phyloP scores from a whole-genome alignment of 2,797 vertebrate species.

The Rhabdophis nuchalis region DNA sequence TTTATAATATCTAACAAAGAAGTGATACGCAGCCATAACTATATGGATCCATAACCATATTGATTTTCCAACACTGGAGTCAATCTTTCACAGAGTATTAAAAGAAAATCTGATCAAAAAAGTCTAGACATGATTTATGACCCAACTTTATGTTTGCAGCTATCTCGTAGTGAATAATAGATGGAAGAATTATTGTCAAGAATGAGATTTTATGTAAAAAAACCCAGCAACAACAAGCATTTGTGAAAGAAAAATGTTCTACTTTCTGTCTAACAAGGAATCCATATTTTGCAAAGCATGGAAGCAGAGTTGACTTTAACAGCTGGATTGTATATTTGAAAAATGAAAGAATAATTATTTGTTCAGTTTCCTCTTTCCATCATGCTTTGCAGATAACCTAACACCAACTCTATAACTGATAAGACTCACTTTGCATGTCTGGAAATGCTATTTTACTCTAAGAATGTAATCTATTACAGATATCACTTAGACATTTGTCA shows the following conservation, averaged over 20 bases:
- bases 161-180: neutral
- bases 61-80: neutral
- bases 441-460: neutral
- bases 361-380: neutral
- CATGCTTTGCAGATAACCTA: neutral
- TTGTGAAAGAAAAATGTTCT: neutral
- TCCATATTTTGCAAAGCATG: neutral
- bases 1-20: neutral
- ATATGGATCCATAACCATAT: neutral
- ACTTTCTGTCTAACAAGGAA: neutral
- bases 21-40: too few species aligned
- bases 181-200: neutral
- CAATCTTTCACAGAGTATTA: neutral
- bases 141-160: neutral
- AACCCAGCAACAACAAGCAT: neutral
- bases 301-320: neutral
- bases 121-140: neutral
- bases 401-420: neutral
- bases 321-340: neutral
- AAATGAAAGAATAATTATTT: neutral
- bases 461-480: neutral
- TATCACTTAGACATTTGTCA: neutral
- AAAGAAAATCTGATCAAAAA: neutral
- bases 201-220: neutral
- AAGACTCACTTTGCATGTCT: neutral